Conservation (phyloP, 2,113 vertebrate species). For the Alosa alosa region DNA sequence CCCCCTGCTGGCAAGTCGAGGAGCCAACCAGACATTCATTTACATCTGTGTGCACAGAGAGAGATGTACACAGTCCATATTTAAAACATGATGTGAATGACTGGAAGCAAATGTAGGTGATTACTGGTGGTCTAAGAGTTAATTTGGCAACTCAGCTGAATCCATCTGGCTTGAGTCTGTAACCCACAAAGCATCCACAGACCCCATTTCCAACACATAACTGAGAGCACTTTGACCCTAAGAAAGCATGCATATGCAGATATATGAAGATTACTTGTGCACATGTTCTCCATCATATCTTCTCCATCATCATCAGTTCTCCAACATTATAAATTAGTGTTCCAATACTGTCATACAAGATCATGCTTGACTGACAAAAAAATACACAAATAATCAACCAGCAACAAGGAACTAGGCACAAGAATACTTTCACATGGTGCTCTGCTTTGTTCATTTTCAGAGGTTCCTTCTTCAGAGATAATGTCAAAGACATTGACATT, state of each 20-base stretch:
- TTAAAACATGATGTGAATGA: neutral
- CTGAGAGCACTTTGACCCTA: conserved; percentile 80
- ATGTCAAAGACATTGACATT: neutral
- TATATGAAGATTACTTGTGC: neutral
- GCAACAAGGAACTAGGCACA: neutral
- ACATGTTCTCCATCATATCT: neutral
- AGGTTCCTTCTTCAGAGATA: neutral
- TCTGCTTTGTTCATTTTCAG: neutral
- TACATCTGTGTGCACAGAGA: conserved; percentile 72
- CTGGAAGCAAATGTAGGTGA: neutral
- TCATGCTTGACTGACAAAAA: neutral
- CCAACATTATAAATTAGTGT: neutral
- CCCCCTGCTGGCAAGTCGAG: conserved; percentile 82
- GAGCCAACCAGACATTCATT: conserved; percentile 87
- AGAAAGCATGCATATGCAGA: conserved; percentile 9
- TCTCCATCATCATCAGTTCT: no score
- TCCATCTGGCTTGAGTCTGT: conserved; percentile 83
- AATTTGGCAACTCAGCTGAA: conserved; percentile 66
- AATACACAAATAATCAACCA: neutral
- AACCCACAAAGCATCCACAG: conserved; percentile 86
- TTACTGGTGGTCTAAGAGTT: neutral
- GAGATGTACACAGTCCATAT: neutral
- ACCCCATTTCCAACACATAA: conserved; percentile 80
- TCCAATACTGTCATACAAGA: neutral
- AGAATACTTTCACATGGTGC: neutral